These are phyloP conservation scores for Lasiurus cinereus DNA, from an alignment of 2,113 vertebrate genomes.

Conservation along the genomic window DNA sequence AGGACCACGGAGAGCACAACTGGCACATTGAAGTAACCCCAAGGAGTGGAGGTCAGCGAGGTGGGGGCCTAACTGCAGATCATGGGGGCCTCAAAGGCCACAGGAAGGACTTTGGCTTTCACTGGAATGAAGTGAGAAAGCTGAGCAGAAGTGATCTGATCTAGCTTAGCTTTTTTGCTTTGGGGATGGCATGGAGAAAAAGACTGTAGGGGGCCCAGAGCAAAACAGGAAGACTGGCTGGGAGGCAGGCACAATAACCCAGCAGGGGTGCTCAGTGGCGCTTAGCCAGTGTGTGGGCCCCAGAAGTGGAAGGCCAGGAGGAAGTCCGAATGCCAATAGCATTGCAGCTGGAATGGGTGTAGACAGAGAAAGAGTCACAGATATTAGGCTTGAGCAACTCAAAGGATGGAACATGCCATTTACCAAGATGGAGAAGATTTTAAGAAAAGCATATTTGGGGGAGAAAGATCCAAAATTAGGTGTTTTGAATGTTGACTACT, in stretches of 20 bases:
- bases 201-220: background rate
- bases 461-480: background rate
- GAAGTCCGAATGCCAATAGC: accelerated
- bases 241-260: background rate
- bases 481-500: background rate
- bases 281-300: background rate
- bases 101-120: background rate
- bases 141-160: background rate
- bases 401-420: background rate
- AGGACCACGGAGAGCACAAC: background rate
- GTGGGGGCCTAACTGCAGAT: background rate
- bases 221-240: background rate
- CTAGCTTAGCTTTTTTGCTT: background rate
- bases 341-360: accelerated
- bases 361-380: background rate
- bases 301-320: background rate
- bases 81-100: background rate
- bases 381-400: background rate
- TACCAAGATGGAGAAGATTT: background rate
- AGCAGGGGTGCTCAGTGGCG: background rate
- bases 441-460: background rate
- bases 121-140: background rate
- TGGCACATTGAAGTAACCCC: background rate
- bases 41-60: background rate
- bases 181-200: background rate